Base-by-base conservation (phyloP, 2,113 vertebrate genomes). In the Symphodus melops region DNA sequence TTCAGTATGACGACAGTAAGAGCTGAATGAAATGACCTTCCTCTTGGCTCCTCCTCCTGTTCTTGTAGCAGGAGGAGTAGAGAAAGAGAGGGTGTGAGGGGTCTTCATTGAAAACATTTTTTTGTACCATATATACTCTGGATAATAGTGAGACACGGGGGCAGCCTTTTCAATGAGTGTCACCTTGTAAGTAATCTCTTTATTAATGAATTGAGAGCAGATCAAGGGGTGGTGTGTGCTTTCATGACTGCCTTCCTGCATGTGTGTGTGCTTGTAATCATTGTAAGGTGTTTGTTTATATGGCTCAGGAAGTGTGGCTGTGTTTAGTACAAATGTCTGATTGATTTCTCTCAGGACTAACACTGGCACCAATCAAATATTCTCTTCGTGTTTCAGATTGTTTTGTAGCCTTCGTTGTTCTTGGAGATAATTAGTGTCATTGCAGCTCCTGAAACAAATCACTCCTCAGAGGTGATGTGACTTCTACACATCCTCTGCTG, bases 11-110 rank as follows among this genome's bases (percentile, higher is more conserved):
- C 76, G 86, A 73, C 90, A 92, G 78, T 51, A 33, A 81, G 75
- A 52, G 74, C 68, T 91, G 88, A 92, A 91, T 92, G 90, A 91
- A 89, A 88, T 88, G 87, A 92, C 91, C 91, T 92, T 93, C 90
- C 79, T 77, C 54, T 72, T 67, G 82, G 69, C 87, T 88, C 86
- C 82, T 79, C 91, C 90, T 86, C 69, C 84, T 14, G 44, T 68
- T 88, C 82, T 75, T 81, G 53, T 74, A 70, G 58, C 66, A 78
- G 73, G 74, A 85, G 73, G 72, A 67, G 70, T 81, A 48, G 76
- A 67, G 52, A 68, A 77, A 54, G 33, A 67, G 52, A 76, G 63
- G 76, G 66, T 68, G 81, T 78, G 76, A 89, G 72, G 72, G 23
- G 62, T 84, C 84, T 85, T 86, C 69, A 88, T 77, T 89, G 56